Evolutionary conservation across 2,888 invertebrate species (phyloP).

Genomic region (Ectemnius lituratus): DNA sequence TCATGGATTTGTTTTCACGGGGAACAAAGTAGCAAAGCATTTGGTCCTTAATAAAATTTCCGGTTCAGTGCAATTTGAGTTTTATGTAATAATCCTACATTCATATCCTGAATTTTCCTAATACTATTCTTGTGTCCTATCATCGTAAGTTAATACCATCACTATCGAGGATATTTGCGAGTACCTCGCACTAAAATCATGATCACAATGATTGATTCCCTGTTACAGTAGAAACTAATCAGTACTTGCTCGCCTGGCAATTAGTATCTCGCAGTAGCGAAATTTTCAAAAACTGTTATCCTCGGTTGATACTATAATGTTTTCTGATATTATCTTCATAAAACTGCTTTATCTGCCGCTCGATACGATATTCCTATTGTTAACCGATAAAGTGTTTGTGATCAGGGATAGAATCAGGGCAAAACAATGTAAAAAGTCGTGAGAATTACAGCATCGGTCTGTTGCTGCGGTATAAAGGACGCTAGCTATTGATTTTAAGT

Average conservation of each 20-base stretch:
- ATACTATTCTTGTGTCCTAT: background rate
- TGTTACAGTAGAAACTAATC: too few species aligned
- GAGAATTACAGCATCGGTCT: constrained; percentile 53
- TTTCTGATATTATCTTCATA: too few species aligned
- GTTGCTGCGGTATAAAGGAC: constrained; percentile 48
- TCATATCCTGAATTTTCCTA: too few species aligned
- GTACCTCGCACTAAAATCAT: too few species aligned
- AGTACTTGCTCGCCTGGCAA: too few species aligned
- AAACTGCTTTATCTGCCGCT: background rate
- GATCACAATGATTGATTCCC: too few species aligned
- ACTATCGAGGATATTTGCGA: too few species aligned
- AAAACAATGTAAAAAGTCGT: constrained; percentile 10
- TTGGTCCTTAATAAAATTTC: constrained; percentile 65
- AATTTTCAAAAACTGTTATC: too few species aligned
- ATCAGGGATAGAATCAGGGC: background rate
- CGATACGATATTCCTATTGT: too few species aligned
- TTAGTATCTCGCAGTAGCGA: too few species aligned
- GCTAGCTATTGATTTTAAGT: constrained; percentile 68
- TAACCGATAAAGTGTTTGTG: background rate
- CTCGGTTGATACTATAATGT: too few species aligned
- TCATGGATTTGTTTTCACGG: constrained; percentile 56
- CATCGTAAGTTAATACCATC: too few species aligned
- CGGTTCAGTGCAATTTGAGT: constrained; percentile 55
- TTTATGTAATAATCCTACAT: constrained; percentile 18
- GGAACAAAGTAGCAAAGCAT: constrained; percentile 52